Base-by-base conservation (phyloP, 2,113 vertebrate species). In the Syrrhaptes paradoxus region DNA sequence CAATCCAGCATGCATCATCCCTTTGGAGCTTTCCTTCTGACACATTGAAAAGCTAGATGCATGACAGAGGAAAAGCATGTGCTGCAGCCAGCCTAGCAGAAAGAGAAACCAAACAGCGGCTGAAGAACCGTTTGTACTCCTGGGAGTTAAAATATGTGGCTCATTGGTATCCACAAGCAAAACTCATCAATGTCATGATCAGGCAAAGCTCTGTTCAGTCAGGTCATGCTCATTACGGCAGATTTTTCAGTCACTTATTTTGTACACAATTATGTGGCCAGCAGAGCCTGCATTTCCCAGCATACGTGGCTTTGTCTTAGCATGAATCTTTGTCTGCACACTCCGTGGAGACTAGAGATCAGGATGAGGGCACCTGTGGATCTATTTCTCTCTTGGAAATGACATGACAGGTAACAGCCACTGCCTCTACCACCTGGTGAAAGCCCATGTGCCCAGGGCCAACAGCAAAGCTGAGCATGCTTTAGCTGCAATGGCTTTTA, bases 111-210 rank as follows among this genome's bases (percentile, higher is more conserved):
- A 49, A 81, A 75, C 45, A 89, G 77, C 70, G 95, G 70, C 57
- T 92, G 81, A 92, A 95, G 71, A 54, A 75, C 54, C 77, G 70
- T 87, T 93, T 89, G 45, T 82, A 68, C 45, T 87, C 73, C 52
- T n/a, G 32, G 49, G 74, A 95, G 66, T 93, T 94, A 66, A 87
- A 89, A 65, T 78, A 54, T 10, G 71, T 79, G 66, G 41, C 74
- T 94, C 71, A 76, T 68, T 85, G 66, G 74, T 89, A 93, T 36
- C 77, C 62, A 87, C 54, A 87, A 85, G 84, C 62, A 91, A 91
- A 95, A 87, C 46, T 76, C 63, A 57, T 76, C 85, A 78, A 82
- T 3, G 32, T 62, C 73, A 85, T 95, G 89, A 94, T 58, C 43
- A 76, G 87, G 76, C 62, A 68, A 14, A 75, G 36, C 49, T 92